phyloP scores from a whole-genome alignment of 2,113 vertebrate species.

The Festucalex cinctus region DNA sequence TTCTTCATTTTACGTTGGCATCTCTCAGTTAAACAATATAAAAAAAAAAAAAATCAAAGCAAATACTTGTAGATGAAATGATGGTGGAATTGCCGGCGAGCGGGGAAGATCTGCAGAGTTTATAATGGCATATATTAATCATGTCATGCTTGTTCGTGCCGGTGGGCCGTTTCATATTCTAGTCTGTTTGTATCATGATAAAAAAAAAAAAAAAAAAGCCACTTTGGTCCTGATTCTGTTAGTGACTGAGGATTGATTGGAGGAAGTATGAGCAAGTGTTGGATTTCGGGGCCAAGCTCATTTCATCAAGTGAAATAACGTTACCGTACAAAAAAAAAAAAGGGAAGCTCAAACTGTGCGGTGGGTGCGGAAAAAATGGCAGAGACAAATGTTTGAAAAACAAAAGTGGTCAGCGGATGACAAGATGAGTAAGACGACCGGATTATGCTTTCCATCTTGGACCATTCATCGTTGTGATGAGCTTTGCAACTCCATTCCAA shows the following conservation, averaged over 20 bases:
- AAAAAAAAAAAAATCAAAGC: conserved; percentile 47
- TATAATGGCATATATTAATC: conserved; percentile 77
- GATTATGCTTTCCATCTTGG: conserved; percentile 30
- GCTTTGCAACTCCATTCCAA: background rate
- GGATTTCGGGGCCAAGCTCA: conserved; percentile 43
- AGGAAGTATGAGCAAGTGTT: conserved; percentile 48
- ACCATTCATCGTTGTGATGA: background rate
- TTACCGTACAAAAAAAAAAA: conserved; percentile 46
- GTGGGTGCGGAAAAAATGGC: conserved; percentile 38
- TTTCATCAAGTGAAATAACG: conserved; percentile 52
- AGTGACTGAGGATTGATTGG: conserved; percentile 33
- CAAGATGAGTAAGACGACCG: conserved; percentile 21
- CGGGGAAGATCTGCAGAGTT: conserved; percentile 63
- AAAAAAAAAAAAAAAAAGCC: conserved; percentile 34
- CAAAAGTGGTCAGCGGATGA: conserved; percentile 32
- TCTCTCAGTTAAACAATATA: conserved; percentile 70
- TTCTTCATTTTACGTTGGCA: conserved; percentile 10
- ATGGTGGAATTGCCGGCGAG: conserved; percentile 69
- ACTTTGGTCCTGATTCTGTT: conserved; percentile 34
- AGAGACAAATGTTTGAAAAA: conserved; percentile 52
- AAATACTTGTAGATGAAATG: conserved; percentile 70
- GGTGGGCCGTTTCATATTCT: conserved; percentile 57
- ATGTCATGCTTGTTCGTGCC: conserved; percentile 56
- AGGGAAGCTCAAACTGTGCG: conserved; percentile 38
- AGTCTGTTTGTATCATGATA: conserved; percentile 49